A percentile compares a stretch with the other conserved stretches of the same genome.
These are phyloP conservation scores for Proterorhinus semilunaris DNA, from an alignment of 2,113 vertebrate species.

Conservation along the genomic window DNA sequence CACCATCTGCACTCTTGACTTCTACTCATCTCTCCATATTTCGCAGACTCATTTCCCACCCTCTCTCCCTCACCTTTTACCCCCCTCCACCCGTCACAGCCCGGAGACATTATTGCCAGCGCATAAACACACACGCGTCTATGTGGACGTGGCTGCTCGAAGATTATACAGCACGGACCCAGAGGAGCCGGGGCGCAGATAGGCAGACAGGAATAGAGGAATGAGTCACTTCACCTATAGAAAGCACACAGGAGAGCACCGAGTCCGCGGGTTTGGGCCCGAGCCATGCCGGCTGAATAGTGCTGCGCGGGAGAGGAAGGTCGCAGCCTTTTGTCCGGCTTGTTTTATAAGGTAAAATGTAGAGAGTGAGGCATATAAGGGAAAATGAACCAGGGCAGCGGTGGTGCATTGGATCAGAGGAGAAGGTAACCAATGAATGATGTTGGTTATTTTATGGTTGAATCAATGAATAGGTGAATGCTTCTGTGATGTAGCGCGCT, in stretches of 20 bases:
- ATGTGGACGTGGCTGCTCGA: conserved; percentile 1
- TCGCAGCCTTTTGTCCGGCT: conserved; percentile 39
- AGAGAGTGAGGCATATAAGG: background rate
- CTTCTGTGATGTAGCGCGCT: no score
- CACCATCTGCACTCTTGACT: background rate
- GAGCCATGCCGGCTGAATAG: conserved; percentile 21
- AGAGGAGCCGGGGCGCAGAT: conserved; percentile 43
- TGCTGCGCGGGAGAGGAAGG: conserved; percentile 17
- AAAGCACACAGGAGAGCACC: conserved; percentile 44
- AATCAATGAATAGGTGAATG: no score
- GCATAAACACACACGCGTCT: conserved; percentile 12
- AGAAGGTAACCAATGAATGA: no score
- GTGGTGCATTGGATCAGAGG: background rate
- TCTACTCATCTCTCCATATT: background rate
- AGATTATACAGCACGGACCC: conserved; percentile 40
- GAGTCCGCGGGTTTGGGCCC: conserved; percentile 28
- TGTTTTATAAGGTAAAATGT: conserved; percentile 13
- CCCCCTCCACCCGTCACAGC: background rate
- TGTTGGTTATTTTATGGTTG: no score
- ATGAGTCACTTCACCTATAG: conserved; percentile 59
- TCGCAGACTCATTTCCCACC: background rate
- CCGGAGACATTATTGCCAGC: conserved; percentile 1
- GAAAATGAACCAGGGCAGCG: background rate
- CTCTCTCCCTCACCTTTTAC: background rate
- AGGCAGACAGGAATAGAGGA: conserved; percentile 47